phyloP scores from a whole-genome alignment of 2,888 invertebrate species.

The Aspidiotus destructor region DNA sequence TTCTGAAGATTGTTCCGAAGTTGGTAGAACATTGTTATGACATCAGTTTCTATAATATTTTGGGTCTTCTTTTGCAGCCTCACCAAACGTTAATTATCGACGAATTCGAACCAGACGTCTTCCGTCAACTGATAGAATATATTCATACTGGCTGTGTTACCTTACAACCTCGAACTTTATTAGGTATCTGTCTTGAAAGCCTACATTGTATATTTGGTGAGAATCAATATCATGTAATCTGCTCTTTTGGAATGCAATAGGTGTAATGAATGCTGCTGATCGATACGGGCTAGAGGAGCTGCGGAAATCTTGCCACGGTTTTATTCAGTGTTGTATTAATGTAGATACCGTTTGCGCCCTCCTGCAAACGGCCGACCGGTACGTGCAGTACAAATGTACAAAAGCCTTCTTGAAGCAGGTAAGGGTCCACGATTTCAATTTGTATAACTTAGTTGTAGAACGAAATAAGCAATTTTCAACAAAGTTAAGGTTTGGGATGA shows the following conservation, averaged over 20 bases:
- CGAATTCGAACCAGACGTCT: conserved; percentile 91
- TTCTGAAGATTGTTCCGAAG: too few species aligned
- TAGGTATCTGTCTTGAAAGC: conserved; percentile 51
- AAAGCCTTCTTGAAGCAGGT: conserved; percentile 88
- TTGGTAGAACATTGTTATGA: too few species aligned
- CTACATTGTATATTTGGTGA: background rate
- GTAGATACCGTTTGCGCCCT: conserved; percentile 89
- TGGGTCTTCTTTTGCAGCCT: conserved; percentile 8
- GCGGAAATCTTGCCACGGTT: conserved; percentile 78
- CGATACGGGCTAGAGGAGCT: conserved; percentile 86
- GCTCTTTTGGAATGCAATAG: conserved; percentile 45
- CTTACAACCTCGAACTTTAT: conserved; percentile 74
- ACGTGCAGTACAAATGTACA: conserved; percentile 91
- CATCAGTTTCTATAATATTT: too few species aligned
- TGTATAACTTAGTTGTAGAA: background rate
- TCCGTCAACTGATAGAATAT: conserved; percentile 86
- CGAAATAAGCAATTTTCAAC: background rate
- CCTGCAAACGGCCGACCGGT: conserved; percentile 81
- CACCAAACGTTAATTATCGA: conserved; percentile 56
- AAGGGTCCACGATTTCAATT: conserved; percentile 30
- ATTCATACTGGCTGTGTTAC: conserved; percentile 91
- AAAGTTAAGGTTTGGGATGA: background rate
- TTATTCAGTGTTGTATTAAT: conserved; percentile 87
- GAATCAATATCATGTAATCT: too few species aligned
- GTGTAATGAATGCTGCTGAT: conserved; percentile 92